These are phyloP conservation scores for Gopherus flavomarginatus DNA, from an alignment of 2,113 vertebrate species.

Conservation along the genomic window DNA sequence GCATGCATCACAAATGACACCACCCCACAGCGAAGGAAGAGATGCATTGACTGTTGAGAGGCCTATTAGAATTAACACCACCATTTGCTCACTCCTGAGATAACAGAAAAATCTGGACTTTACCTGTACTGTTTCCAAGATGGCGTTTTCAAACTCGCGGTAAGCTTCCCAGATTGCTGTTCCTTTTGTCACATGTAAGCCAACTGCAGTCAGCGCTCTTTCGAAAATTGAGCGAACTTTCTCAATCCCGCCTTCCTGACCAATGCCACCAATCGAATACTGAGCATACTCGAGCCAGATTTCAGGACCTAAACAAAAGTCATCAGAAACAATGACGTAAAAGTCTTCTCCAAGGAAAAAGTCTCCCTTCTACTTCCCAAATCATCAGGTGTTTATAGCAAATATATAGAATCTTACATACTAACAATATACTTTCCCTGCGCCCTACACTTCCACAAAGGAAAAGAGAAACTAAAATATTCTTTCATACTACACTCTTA, in stretches of 20 bases:
- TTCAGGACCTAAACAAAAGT: constrained; percentile 86
- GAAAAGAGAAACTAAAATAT: neutral
- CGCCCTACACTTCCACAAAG: rapidly evolving
- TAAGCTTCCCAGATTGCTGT: constrained; percentile 93
- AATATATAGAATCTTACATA: rapidly evolving
- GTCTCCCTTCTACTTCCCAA: neutral
- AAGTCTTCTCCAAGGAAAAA: rapidly evolving
- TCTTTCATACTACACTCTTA: neutral
- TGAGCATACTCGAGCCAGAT: constrained; percentile 98
- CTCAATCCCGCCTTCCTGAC: constrained; percentile 90
- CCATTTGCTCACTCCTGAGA: neutral
- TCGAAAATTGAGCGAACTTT: constrained; percentile 91
- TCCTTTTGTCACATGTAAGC: constrained; percentile 94
- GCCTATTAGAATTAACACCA: neutral
- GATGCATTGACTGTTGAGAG: neutral
- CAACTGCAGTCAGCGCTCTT: constrained; percentile 90
- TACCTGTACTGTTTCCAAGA: constrained; percentile 93
- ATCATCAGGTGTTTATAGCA: rapidly evolving
- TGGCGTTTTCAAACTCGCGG: constrained; percentile 95
- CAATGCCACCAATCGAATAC: constrained; percentile 96
- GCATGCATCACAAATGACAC: neutral
- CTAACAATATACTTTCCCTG: rapidly evolving
- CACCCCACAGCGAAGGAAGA: neutral
- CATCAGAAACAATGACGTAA: rapidly evolving
- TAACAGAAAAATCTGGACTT: constrained; percentile 25